Conservation (phyloP, 2,888 invertebrate genomes). For the Drosophila mimetica region DNA sequence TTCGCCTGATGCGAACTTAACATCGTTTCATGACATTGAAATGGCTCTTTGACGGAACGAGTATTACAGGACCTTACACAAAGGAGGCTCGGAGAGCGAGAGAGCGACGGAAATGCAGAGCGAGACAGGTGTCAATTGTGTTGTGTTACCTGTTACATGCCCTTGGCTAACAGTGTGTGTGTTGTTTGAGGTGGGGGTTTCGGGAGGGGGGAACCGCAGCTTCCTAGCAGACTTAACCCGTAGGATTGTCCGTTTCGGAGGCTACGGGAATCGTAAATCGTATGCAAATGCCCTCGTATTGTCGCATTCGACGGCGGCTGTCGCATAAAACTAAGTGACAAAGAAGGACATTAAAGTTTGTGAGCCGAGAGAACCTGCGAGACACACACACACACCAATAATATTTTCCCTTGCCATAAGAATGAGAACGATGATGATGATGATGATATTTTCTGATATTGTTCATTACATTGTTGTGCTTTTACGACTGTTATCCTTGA, state of each 20-base stretch:
- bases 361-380: slow-evolving; percentile 48
- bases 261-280: slow-evolving; percentile 55
- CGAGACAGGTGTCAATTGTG: slow-evolving; percentile 44
- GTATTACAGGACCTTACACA: slow-evolving; percentile 29
- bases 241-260: slow-evolving; percentile 10
- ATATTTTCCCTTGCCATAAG: slow-evolving; percentile 55
- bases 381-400: slow-evolving; percentile 48
- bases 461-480: slow-evolving; percentile 79
- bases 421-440: slow-evolving; percentile 48
- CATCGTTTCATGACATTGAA: slow-evolving; percentile 74
- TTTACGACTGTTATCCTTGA: slow-evolving; percentile 81
- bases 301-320: slow-evolving; percentile 45
- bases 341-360: slow-evolving; percentile 56
- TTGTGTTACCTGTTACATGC: slow-evolving; percentile 54
- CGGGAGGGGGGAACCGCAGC: slow-evolving; percentile 2
- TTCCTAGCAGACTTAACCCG: slow-evolving; percentile 23
- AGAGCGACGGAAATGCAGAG: slow-evolving; percentile 18
- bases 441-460: slow-evolving; percentile 78
- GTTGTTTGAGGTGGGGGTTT: slow-evolving; percentile 5
- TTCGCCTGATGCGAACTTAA: slow-evolving; percentile 61
- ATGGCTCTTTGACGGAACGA: slow-evolving; percentile 52
- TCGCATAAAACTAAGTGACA: slow-evolving; percentile 47
- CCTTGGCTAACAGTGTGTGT: slow-evolving; percentile 15
- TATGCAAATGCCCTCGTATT: slow-evolving; percentile 49
- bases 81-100: slow-evolving; percentile 13